Evolutionary conservation across 2,113 vertebrate genomes (phyloP), one percentile per base, ranked within the genome.

Genomic region (Parus major): DNA sequence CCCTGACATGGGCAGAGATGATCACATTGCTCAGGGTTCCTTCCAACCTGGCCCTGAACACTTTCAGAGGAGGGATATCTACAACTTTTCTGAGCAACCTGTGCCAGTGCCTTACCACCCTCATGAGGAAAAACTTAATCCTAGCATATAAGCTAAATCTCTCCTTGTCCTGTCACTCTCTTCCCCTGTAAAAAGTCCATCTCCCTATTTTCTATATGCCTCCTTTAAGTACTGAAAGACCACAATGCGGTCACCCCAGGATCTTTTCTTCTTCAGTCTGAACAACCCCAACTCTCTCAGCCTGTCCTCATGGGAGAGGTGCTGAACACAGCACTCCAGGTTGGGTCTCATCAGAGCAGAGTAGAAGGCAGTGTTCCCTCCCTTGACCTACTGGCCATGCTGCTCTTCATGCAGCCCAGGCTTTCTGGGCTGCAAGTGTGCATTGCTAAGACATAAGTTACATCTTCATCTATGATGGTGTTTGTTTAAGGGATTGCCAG

Each of bases 301-400:
- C 33, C 44, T 59, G 15, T 52, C n/a, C 33, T 82, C 6, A 5
- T 5, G n/a, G 68, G 33, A 53, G 60, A 46, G 36, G 20, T 81
- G 60, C 77, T 66, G 53, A 36, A 18, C 28, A 6, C 36, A 44
- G 27, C 27, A 10, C 5, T 59, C 44, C 52, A 29, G 27, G 12
- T 73, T 36, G 20, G 9, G 11, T 53, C 19, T 60, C 61, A 73
- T 31, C 36, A 52, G 44, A 46, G 39, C 33, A 66, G 36, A 71
- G 41, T 0, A 29, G 41, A 64, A 21, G n/a, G n/a, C 39, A 53
- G 29, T 47, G 60, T 60, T 46, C 29, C 29, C 17, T 68, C 61
- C 46, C n/a, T 14, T 24, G 6, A 11, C 46, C n/a, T 41, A 3
- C 29, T 75, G 53, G 12, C 53, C 33, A 11, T 0, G 1, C 39